Conservation (phyloP, 2,113 vertebrate genomes). For the Indicator maculatus region DNA sequence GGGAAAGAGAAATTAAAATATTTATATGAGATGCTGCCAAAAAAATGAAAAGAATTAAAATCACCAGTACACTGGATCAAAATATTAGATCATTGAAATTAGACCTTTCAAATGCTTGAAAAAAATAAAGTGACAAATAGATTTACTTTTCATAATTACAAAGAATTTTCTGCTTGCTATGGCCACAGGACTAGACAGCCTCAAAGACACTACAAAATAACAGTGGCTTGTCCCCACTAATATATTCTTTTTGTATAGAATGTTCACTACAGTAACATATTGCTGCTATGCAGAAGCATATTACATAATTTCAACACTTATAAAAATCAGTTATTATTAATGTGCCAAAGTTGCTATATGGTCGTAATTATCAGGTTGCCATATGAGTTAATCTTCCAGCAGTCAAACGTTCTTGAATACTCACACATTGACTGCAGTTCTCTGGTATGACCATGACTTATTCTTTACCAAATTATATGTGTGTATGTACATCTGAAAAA, state of each 20-base stretch:
- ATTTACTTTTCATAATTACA: not conserved
- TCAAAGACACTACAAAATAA: not conserved
- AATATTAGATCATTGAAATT: not conserved
- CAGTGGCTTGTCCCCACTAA: not conserved
- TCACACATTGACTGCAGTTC: not conserved
- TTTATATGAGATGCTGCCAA: not conserved
- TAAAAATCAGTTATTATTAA: not conserved
- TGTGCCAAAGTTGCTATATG: not conserved
- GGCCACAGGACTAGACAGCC: not conserved
- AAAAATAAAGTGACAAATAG: not conserved
- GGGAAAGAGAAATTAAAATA: not conserved
- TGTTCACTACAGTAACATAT: not conserved
- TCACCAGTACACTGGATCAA: not conserved
- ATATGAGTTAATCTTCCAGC: not conserved
- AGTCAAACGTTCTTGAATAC: conserved; percentile 17
- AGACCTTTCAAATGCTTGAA: not conserved
- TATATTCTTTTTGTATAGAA: not conserved
- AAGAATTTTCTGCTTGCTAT: not conserved
- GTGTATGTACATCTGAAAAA: not conserved
- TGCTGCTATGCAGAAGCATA: not conserved
- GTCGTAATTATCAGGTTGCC: not conserved
- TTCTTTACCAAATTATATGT: not conserved
- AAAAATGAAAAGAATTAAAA: not conserved
- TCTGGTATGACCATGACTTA: not conserved
- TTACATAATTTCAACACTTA: not conserved